phyloP scores from a whole-genome alignment of 2,888 invertebrate genomes.

The Congeria kusceri region DNA sequence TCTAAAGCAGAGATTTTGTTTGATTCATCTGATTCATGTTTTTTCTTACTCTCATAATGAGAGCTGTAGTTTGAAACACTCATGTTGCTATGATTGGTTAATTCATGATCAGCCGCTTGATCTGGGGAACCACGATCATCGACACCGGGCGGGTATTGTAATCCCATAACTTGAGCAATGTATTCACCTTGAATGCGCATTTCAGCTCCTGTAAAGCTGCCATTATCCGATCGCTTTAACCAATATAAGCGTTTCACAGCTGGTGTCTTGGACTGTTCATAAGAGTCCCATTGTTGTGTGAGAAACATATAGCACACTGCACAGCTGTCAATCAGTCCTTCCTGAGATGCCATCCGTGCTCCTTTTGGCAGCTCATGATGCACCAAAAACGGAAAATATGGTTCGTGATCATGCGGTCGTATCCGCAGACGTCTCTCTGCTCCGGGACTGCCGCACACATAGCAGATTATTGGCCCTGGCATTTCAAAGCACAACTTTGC shows the following conservation, averaged over 20 bases:
- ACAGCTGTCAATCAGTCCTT: slow-evolving; percentile 90
- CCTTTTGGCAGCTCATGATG: slow-evolving; percentile 94
- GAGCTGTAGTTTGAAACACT: slow-evolving; percentile 10
- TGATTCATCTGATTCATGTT: background rate
- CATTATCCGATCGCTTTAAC: slow-evolving; percentile 96
- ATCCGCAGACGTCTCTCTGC: slow-evolving; percentile 75
- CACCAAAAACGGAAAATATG: slow-evolving; percentile 96
- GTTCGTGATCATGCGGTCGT: slow-evolving; percentile 82
- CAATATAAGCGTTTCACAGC: slow-evolving; percentile 95
- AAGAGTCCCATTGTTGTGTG: slow-evolving; percentile 96
- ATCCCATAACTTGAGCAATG: slow-evolving; percentile 92
- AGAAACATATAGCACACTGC: slow-evolving; percentile 94
- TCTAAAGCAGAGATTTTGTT: slow-evolving; percentile 75
- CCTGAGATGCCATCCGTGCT: slow-evolving; percentile 85
- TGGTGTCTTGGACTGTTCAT: slow-evolving; percentile 94
- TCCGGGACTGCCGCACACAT: slow-evolving; percentile 84
- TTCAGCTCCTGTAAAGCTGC: slow-evolving; percentile 89
- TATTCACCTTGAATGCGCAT: slow-evolving; percentile 96
- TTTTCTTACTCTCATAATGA: slow-evolving; percentile 10
- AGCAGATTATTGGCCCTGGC: slow-evolving; percentile 80
- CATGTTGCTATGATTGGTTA: slow-evolving; percentile 24
- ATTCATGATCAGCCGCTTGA: slow-evolving; percentile 34
- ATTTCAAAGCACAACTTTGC: slow-evolving; percentile 30
- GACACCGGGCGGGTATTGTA: slow-evolving; percentile 79
- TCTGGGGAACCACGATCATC: slow-evolving; percentile 61